A percentile compares a stretch with the other conserved stretches of the same genome.
phyloP scores from a whole-genome alignment of 92 coral and sea anemone genomes.

The Parazoanthus darwini region DNA sequence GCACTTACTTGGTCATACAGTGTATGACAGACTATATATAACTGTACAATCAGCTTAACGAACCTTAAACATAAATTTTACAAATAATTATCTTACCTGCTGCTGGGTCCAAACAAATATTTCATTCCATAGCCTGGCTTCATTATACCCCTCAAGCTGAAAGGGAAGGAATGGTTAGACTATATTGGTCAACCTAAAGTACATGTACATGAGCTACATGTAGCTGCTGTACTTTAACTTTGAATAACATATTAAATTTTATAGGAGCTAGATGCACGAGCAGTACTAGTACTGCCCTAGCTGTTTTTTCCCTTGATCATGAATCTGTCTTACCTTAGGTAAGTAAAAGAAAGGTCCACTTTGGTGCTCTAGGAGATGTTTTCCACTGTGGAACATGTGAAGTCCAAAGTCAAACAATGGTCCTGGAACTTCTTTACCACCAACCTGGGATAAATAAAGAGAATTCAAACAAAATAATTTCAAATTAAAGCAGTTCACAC shows the following conservation, averaged over 20 bases:
- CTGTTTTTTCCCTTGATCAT: too few species aligned
- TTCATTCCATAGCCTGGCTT: slow-evolving; percentile 81
- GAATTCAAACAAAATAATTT: too few species aligned
- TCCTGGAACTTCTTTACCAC: slow-evolving; percentile 76
- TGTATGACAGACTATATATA: not conserved
- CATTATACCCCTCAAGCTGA: slow-evolving; percentile 75
- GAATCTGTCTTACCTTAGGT: slow-evolving; percentile 59
- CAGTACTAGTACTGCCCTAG: too few species aligned
- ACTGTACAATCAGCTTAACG: not conserved
- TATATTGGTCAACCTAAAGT: not conserved
- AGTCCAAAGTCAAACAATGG: slow-evolving; percentile 83
- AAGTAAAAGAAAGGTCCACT: slow-evolving; percentile 83
- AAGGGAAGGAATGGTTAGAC: not conserved
- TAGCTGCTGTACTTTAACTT: too few species aligned
- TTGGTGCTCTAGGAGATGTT: slow-evolving; percentile 51
- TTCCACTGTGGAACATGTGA: slow-evolving; percentile 84
- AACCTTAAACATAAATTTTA: not conserved
- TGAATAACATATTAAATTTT: too few species aligned
- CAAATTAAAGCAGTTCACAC: not conserved
- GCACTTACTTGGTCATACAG: too few species aligned
- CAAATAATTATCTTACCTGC: slow-evolving; percentile 41
- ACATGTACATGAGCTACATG: not conserved
- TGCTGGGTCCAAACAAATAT: slow-evolving; percentile 73
- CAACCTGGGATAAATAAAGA: slow-evolving; percentile 50
- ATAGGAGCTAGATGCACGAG: too few species aligned